These are phyloP conservation scores for Garrulus glandarius DNA, from an alignment of 2,797 vertebrate genomes.

Conservation along the genomic window DNA sequence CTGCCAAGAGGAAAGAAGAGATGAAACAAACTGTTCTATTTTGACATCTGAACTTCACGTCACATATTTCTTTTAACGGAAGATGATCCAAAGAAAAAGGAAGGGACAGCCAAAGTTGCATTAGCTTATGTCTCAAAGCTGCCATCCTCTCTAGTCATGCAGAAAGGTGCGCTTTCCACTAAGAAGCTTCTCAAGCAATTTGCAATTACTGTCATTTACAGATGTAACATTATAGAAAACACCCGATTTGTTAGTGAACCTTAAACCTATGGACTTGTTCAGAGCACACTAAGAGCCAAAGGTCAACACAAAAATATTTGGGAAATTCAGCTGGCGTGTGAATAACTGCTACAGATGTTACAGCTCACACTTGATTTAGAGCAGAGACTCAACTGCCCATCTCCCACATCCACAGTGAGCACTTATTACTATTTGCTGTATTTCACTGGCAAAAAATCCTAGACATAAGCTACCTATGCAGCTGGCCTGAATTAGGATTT, in stretches of 20 bases:
- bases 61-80: neutral
- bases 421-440: neutral
- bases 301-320: conserved; percentile 12
- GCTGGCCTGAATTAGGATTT: conserved; percentile 4
- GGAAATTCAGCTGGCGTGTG: neutral
- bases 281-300: neutral
- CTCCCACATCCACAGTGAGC: neutral
- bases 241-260: neutral
- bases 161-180: neutral
- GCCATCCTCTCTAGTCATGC: neutral
- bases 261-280: neutral
- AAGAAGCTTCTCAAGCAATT: neutral
- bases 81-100: neutral
- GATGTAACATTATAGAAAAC: neutral
- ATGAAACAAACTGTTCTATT: neutral
- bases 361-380: neutral
- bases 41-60: neutral
- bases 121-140: neutral
- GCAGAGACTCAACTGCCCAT: neutral
- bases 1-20: neutral
- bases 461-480: conserved; percentile 8
- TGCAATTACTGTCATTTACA: neutral
- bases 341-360: conserved; percentile 42
- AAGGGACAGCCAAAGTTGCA: neutral
- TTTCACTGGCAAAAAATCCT: neutral